These are phyloP conservation scores for Dipodomys spectabilis DNA, from an alignment of 2,113 vertebrate species.

Conservation along the genomic window DNA sequence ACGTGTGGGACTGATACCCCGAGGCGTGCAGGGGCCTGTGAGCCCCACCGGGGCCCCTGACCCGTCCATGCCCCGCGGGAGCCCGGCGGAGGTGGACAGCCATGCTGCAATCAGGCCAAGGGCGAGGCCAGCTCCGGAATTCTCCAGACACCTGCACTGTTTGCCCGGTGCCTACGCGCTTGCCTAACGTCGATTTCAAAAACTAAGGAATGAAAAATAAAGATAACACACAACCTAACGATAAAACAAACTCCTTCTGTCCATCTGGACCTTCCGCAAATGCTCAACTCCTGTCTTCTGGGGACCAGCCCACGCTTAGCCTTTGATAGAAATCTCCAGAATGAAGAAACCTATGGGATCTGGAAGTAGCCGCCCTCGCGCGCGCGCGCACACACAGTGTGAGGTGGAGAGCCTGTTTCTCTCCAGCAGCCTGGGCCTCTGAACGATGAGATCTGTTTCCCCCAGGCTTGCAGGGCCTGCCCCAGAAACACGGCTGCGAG, in stretches of 20 bases:
- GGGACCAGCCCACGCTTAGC: background rate
- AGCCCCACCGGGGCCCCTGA: accelerated
- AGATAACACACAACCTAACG: background rate
- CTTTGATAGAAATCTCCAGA: background rate
- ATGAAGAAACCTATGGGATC: background rate
- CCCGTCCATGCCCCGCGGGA: background rate
- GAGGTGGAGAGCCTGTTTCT: accelerated
- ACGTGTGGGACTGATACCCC: accelerated
- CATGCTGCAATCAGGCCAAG: background rate
- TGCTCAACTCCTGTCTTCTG: accelerated
- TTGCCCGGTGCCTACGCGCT: background rate
- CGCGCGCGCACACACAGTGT: too few relatives aligned
- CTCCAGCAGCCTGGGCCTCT: background rate
- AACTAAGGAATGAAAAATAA: background rate
- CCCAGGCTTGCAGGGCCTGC: too few relatives aligned
- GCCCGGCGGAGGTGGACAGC: accelerated
- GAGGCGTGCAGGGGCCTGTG: accelerated
- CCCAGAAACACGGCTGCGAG: accelerated
- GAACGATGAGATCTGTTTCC: too few relatives aligned
- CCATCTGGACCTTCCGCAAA: accelerated
- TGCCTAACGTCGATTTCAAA: background rate
- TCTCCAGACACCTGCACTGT: background rate
- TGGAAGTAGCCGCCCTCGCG: background rate
- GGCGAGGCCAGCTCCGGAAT: background rate
- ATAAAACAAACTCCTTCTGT: too few relatives aligned